Percentiles rank a stretch among this genome's conserved stretches.
These are phyloP conservation scores for Zeuzera pyrina DNA, from an alignment of 2,888 invertebrate species.

Conservation along the genomic window DNA sequence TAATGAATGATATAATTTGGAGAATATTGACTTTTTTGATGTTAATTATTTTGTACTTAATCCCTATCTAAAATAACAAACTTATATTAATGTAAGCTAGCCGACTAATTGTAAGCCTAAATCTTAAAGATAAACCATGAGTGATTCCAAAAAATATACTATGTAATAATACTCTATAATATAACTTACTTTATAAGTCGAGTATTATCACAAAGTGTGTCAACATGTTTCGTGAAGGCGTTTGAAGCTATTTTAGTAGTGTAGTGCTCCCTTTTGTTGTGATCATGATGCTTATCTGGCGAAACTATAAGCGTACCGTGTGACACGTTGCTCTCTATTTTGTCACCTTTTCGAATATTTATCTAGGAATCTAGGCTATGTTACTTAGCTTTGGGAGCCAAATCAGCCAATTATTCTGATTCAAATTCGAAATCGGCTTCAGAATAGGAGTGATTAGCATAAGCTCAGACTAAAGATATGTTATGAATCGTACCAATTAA, in stretches of 20 bases:
- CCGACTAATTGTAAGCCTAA: no score
- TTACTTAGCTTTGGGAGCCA: not conserved
- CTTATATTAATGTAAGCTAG: no score
- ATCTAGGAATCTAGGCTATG: slow-evolving; percentile 1
- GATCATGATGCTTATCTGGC: slow-evolving; percentile 56
- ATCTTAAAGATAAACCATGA: no score
- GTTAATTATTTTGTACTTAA: no score
- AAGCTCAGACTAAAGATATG: slow-evolving; percentile 36
- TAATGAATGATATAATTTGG: no score
- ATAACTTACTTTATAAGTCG: not conserved
- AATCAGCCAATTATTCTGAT: slow-evolving; percentile 7
- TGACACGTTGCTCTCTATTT: slow-evolving; percentile 46
- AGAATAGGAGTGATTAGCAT: slow-evolving; percentile 52
- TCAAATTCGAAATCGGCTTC: slow-evolving; percentile 48
- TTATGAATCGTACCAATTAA: no score
- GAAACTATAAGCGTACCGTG: slow-evolving; percentile 54
- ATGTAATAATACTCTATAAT: slow-evolving; percentile 30
- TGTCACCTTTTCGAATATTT: slow-evolving; percentile 51
- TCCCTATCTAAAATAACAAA: no score
- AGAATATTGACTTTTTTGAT: no score
- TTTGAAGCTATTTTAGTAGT: slow-evolving; percentile 45
- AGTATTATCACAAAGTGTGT: slow-evolving; percentile 20
- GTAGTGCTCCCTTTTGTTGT: slow-evolving; percentile 50
- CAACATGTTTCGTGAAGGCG: slow-evolving; percentile 45
- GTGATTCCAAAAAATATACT: slow-evolving; percentile 19